These are phyloP conservation scores for Galbula dea DNA, from an alignment of 2,113 vertebrate genomes.

Conservation along the genomic window DNA sequence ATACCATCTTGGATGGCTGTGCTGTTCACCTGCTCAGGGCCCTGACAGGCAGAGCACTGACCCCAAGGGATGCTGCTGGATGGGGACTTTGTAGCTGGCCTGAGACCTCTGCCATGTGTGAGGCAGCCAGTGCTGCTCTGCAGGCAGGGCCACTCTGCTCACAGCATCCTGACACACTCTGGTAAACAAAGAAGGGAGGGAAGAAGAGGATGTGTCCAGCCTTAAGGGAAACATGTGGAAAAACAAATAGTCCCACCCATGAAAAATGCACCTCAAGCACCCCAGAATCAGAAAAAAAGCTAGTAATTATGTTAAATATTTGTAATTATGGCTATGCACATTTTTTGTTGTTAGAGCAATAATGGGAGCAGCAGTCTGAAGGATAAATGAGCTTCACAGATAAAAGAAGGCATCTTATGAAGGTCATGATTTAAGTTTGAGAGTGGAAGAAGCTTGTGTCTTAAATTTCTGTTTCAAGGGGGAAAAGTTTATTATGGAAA, in stretches of 20 bases:
- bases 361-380: background rate
- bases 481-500: background rate
- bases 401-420: background rate
- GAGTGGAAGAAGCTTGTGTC: background rate
- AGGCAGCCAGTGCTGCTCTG: background rate
- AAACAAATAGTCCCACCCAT: accelerated
- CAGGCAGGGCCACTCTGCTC: background rate
- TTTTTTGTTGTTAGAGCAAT: background rate
- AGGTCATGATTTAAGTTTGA: background rate
- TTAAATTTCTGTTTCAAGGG: background rate
- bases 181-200: background rate
- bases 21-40: accelerated
- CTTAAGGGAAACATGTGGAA: background rate
- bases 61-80: background rate
- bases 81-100: background rate
- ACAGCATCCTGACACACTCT: background rate
- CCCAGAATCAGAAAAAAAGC: background rate
- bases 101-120: background rate
- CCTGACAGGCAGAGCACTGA: background rate
- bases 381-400: background rate
- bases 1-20: accelerated
- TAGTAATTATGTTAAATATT: background rate
- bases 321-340: background rate
- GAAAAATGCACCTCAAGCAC: background rate
- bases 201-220: background rate